These are phyloP conservation scores for Rambutsinella grinnellia DNA, from an alignment of 2,888 invertebrate genomes.

Conservation along the genomic window DNA sequence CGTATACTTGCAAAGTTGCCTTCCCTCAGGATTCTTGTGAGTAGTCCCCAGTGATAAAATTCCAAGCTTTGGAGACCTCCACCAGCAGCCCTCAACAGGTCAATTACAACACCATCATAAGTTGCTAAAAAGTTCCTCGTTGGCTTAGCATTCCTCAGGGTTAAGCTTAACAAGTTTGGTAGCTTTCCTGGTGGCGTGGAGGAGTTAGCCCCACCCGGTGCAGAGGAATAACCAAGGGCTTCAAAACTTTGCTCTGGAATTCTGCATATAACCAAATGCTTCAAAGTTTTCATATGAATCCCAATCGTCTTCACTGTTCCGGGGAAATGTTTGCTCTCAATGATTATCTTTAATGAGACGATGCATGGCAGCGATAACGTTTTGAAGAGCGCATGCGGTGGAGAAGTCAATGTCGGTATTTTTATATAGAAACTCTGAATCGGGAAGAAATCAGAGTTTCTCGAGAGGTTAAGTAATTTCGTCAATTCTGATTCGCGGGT, in stretches of 20 bases:
- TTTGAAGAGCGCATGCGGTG: slow-evolving; percentile 23
- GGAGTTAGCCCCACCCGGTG: neutral
- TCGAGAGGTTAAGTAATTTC: slow-evolving; percentile 5
- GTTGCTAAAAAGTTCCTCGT: slow-evolving; percentile 34
- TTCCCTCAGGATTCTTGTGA: slow-evolving; percentile 21
- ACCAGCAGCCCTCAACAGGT: slow-evolving; percentile 18
- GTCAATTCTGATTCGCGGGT: slow-evolving; percentile 26
- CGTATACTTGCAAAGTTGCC: slow-evolving; percentile 1
- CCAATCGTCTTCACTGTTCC: slow-evolving; percentile 17
- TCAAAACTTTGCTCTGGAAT: slow-evolving; percentile 38
- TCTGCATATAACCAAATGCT: slow-evolving; percentile 27
- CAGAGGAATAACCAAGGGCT: slow-evolving; percentile 11
- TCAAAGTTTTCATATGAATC: slow-evolving; percentile 22
- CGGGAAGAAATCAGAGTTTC: slow-evolving; percentile 15
- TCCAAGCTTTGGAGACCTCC: slow-evolving; percentile 16
- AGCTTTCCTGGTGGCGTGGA: neutral
- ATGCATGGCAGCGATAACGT: slow-evolving; percentile 31
- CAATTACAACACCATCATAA: slow-evolving; percentile 23
- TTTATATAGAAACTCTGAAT: slow-evolving; percentile 38
- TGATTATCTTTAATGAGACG: slow-evolving; percentile 25
- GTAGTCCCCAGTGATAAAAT: slow-evolving; percentile 32
- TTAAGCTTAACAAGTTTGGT: slow-evolving; percentile 13
- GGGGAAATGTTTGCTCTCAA: slow-evolving; percentile 28
- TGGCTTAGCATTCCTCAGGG: slow-evolving; percentile 27
- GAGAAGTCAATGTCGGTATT: slow-evolving; percentile 6